phyloP scores from a whole-genome alignment of 2,888 invertebrate species.

The Agrilus mali region DNA sequence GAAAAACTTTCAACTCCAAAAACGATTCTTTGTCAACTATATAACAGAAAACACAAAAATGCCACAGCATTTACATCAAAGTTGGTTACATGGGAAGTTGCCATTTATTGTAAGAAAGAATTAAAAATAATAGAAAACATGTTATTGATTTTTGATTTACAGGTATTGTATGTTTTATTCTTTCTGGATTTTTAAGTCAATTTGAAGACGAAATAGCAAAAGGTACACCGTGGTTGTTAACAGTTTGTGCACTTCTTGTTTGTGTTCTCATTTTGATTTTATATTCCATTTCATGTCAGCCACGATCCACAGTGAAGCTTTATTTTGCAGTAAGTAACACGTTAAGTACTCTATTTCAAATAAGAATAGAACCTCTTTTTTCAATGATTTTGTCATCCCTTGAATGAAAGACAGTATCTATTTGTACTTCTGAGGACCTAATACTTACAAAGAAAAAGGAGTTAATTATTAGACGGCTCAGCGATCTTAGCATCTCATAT shows the following conservation, averaged over 20 bases:
- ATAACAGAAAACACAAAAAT: slow-evolving; percentile 30
- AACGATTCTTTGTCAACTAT: slow-evolving; percentile 31
- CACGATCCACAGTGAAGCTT: slow-evolving; percentile 46
- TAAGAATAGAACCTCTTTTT: too few species aligned
- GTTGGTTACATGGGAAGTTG: slow-evolving; percentile 36
- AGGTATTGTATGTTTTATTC: slow-evolving; percentile 27
- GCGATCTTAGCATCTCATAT: too few species aligned
- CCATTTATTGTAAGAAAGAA: slow-evolving; percentile 36
- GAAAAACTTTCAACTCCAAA: slow-evolving; percentile 23
- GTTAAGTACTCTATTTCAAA: too few species aligned
- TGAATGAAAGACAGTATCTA: too few species aligned
- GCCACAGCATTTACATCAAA: slow-evolving; percentile 37
- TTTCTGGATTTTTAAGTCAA: slow-evolving; percentile 26
- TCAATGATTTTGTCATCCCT: too few species aligned
- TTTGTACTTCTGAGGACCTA: too few species aligned
- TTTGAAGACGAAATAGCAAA: slow-evolving; percentile 27
- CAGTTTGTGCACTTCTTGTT: slow-evolving; percentile 25
- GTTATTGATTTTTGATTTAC: slow-evolving; percentile 10
- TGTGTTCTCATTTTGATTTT: slow-evolving; percentile 34
- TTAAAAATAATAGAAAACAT: slow-evolving; percentile 5
- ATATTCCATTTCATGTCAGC: slow-evolving; percentile 45
- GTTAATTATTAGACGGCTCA: too few species aligned
- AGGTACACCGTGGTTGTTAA: slow-evolving; percentile 27
- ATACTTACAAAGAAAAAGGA: too few species aligned
- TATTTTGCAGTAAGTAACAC: slow-evolving; percentile 44